Evolutionary conservation across 1,140 invertebrate species (phyloP).

Genomic region (Physella acuta): DNA sequence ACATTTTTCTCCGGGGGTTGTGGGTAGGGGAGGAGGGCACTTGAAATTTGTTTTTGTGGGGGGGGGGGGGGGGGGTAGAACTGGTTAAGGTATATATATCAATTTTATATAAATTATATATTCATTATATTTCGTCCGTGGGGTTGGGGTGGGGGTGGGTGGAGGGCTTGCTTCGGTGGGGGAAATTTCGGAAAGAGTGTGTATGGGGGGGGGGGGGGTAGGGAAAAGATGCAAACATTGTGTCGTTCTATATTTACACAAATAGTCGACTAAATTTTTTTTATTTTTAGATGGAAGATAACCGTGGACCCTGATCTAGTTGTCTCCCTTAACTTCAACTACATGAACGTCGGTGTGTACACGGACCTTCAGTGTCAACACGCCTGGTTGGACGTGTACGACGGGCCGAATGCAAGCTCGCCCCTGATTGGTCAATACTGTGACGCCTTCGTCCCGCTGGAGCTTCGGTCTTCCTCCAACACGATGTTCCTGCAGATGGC

Average conservation of each 20-base stretch:
- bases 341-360: neutral
- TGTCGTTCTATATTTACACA: neutral
- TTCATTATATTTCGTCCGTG: too few species aligned
- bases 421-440: slow-evolving; percentile 11
- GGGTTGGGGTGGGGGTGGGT: too few species aligned
- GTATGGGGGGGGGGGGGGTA: neutral
- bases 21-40: too few species aligned
- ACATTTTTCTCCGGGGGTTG: too few species aligned
- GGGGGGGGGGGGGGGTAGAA: too few species aligned
- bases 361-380: neutral
- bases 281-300: slow-evolving; percentile 14
- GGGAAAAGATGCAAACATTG: neutral
- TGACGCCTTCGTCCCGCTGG: neutral
- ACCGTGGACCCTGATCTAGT: neutral
- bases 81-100: too few species aligned
- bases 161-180: too few species aligned
- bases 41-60: too few species aligned
- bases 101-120: too few species aligned
- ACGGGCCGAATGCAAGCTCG: neutral
- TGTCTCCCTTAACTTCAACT: neutral
- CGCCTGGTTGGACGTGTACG: slow-evolving; percentile 10
- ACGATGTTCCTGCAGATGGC: neutral
- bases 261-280: neutral
- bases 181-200: neutral
- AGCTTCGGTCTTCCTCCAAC: neutral